A percentile compares a stretch with the other conserved stretches of the same genome.
These are phyloP conservation scores for Phthorimaea operculella DNA, from an alignment of 1,140 invertebrate species.

Conservation along the genomic window DNA sequence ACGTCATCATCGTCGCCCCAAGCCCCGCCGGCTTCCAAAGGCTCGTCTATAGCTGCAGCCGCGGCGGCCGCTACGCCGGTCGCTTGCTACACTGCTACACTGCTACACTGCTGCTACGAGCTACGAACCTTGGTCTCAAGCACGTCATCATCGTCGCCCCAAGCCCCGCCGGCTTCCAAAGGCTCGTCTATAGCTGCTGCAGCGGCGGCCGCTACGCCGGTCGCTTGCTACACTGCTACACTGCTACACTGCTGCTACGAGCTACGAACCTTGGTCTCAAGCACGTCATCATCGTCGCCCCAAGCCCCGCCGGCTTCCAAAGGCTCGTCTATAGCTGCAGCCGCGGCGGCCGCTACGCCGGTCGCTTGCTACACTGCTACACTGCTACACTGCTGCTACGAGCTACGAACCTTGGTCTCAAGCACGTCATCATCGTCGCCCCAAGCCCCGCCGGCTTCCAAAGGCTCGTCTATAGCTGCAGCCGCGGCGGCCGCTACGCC, in stretches of 20 bases:
- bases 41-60: constrained; percentile 64
- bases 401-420: no score
- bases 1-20: constrained; percentile 98
- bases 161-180: constrained; percentile 80
- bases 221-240: constrained; percentile 60
- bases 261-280: no score
- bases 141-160: constrained; percentile 92
- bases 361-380: constrained; percentile 60
- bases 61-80: constrained; percentile 68
- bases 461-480: constrained; percentile 60
- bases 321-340: constrained; percentile 61
- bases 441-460: constrained; percentile 85
- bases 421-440: no score
- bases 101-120: no score
- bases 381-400: no score
- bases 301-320: constrained; percentile 83
- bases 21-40: constrained; percentile 77
- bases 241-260: no score
- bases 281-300: constrained; percentile 90
- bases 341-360: constrained; percentile 69
- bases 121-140: no score
- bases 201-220: constrained; percentile 68
- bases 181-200: constrained; percentile 65
- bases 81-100: no score
- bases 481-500: constrained; percentile 69